Percentiles rank a stretch among this genome's conserved stretches.
phyloP scores from a whole-genome alignment of 2,113 vertebrate genomes.

The Anthoscopus minutus region DNA sequence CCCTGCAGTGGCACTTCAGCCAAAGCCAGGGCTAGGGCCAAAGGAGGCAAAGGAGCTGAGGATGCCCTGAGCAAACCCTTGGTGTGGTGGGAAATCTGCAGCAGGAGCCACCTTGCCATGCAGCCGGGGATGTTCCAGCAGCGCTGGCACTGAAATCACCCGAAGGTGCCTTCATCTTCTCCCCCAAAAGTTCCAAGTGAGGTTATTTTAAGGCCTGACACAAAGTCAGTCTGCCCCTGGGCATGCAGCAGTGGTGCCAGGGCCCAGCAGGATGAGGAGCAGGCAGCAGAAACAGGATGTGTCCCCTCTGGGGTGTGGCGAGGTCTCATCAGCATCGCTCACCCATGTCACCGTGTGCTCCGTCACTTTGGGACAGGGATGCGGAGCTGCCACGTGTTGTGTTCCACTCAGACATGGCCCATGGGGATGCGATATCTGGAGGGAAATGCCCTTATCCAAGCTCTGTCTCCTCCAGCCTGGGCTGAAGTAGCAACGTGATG shows the following conservation, averaged over 20 bases:
- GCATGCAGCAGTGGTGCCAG: fast-evolving
- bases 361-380: background rate
- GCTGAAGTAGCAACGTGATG: background rate
- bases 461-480: background rate
- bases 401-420: background rate
- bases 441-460: background rate
- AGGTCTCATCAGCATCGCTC: fast-evolving
- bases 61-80: background rate
- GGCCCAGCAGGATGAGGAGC: background rate
- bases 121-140: background rate
- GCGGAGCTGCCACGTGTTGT: fast-evolving
- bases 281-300: background rate
- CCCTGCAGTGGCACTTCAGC: background rate
- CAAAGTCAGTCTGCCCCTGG: background rate
- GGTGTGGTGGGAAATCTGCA: background rate
- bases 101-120: background rate
- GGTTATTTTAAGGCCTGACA: background rate
- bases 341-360: fast-evolving
- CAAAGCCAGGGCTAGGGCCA: background rate
- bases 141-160: background rate
- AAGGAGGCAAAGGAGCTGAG: background rate
- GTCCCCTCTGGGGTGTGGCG: fast-evolving
- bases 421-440: fast-evolving
- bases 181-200: background rate
- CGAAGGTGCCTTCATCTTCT: too few species aligned